phyloP scores from a whole-genome alignment of 2,113 vertebrate species.

The Toxostoma redivivum region DNA sequence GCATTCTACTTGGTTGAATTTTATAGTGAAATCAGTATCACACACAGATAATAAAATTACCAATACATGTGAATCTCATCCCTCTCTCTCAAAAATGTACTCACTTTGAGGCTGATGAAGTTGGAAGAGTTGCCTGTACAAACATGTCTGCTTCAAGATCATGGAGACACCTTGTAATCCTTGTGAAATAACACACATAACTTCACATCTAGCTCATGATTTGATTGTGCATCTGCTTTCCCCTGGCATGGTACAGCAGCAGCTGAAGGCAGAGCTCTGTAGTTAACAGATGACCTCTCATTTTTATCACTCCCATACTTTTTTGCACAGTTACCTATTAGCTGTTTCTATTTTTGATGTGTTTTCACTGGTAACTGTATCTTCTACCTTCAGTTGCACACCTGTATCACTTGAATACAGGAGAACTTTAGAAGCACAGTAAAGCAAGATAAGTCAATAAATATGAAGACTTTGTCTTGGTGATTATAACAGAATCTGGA shows the following conservation, averaged over 20 bases:
- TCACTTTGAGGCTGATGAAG: background rate
- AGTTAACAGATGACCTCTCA: background rate
- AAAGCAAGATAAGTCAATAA: background rate
- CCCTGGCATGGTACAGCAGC: background rate
- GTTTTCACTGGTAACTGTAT: background rate
- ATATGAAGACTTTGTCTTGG: background rate
- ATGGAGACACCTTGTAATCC: background rate
- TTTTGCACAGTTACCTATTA: background rate
- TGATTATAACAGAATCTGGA: background rate
- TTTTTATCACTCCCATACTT: background rate
- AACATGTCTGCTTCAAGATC: background rate
- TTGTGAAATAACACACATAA: background rate
- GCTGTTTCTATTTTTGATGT: fast-evolving
- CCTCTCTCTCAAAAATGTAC: background rate
- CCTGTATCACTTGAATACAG: background rate
- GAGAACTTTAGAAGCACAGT: background rate
- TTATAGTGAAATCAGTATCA: constrained; percentile 69
- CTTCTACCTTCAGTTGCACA: background rate
- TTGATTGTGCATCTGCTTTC: background rate
- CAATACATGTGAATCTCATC: background rate
- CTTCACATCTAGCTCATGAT: background rate
- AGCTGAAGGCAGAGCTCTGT: background rate
- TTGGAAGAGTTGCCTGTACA: background rate
- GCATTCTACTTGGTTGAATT: constrained; percentile 67
- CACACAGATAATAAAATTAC: constrained; percentile 63